Evolutionary conservation across 2,888 invertebrate species (phyloP).

Genomic region (Linnaemya vulpina): DNA sequence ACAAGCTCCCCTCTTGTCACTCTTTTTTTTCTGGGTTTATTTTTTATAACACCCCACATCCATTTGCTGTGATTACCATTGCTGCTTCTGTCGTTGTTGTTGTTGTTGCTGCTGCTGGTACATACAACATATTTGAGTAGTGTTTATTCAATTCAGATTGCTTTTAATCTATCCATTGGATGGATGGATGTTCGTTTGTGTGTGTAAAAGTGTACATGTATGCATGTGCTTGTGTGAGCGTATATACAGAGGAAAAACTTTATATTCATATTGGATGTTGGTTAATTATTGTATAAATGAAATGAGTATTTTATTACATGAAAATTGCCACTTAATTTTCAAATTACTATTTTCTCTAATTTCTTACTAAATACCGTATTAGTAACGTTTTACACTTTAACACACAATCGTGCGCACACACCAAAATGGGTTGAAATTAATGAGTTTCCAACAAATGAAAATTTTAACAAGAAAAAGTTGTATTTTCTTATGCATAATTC

Average conservation of each 20-base stretch:
- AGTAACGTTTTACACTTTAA: conserved; percentile 37
- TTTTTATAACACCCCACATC: conserved; percentile 25
- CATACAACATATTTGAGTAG: conserved; percentile 30
- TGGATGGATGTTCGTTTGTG: background rate
- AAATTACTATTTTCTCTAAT: conserved; percentile 64
- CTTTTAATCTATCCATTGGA: conserved; percentile 34
- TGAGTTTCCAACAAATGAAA: conserved; percentile 34
- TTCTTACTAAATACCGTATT: conserved; percentile 47
- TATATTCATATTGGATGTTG: conserved; percentile 48
- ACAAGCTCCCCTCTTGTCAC: background rate
- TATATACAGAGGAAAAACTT: conserved; percentile 45
- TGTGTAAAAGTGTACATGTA: background rate
- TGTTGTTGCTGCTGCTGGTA: conserved; percentile 1
- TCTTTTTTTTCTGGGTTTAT: background rate
- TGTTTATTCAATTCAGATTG: conserved; percentile 52
- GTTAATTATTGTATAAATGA: conserved; percentile 60
- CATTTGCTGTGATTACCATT: background rate
- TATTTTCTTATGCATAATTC: conserved; percentile 20
- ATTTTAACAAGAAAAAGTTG: conserved; percentile 37
- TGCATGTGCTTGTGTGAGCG: background rate
- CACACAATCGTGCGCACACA: conserved; percentile 9
- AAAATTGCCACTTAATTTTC: conserved; percentile 66
- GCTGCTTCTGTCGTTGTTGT: background rate
- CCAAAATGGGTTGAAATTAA: conserved; percentile 32
- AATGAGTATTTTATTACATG: conserved; percentile 61